Evolutionary conservation across 2,113 vertebrate genomes (phyloP), one percentile per base, ranked within the genome.

Genomic region (Bagarius yarrelli): DNA sequence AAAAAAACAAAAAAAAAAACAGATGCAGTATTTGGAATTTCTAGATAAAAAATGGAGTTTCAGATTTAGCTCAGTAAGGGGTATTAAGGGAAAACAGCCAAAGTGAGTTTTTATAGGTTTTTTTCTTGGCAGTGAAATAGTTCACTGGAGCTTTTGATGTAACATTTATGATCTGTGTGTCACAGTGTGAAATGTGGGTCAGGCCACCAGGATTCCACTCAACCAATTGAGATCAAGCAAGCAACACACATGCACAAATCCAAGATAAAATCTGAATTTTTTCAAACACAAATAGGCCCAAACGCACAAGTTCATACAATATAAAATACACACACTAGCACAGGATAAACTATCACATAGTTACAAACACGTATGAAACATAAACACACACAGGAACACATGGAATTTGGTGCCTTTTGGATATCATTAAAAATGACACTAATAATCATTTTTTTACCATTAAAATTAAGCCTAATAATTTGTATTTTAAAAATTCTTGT

Each of bases 121-220:
- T 3, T 21, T 76, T 25, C 64, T 67, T 30, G 59, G 36, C 32
- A 55, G 36, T 52, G 13, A 78, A 44, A 50, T 36, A 69, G 52
- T 81, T 64, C 60, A 74, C 70, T 85, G 78, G 52, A 70, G 83
- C 81, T 72, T 80, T 83, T 73, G 84, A 88, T 92, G 34, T 79
- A 87, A 89, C 87, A 91, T 89, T 90, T 84, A 91, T 73, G 72
- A 81, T 83, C 82, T 84, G 74, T 81, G 79, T 85, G 83, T 74
- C 81, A 78, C 74, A 70, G 44, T 76, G 76, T 83, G 76, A 88
- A 89, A 92, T 89, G 87, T 92, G 89, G 91, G 91, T 91, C 90
- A 91, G 81, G 82, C 81, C 70, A 60, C 72, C 73, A 59, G 78
- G 89, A 81, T 83, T 89, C 87, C 88, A 81, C 77, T 63, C 55